Percentiles rank a stretch among this genome's conserved stretches.
These are phyloP conservation scores for Ischnura elegans DNA, from an alignment of 2,888 invertebrate species.

Conservation along the genomic window DNA sequence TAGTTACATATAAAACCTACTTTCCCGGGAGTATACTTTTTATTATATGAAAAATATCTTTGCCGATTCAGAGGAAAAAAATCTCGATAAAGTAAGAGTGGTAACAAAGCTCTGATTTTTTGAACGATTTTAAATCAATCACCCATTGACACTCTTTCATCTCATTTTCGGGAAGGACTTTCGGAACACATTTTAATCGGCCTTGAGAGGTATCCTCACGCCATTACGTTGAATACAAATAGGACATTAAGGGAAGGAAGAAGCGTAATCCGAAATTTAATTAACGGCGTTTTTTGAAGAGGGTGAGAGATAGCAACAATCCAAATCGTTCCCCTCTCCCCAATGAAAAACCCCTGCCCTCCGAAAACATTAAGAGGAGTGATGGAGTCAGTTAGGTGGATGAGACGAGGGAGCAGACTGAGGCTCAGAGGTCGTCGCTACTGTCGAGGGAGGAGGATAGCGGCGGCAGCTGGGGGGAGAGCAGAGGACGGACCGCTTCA, in stretches of 20 bases:
- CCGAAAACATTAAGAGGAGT: background rate
- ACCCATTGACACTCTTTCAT: too few species aligned
- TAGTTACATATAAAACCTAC: too few species aligned
- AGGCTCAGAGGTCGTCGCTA: background rate
- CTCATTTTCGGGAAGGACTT: too few species aligned
- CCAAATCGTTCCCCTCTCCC: background rate
- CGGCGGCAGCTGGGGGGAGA: too few species aligned
- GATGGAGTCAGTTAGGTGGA: background rate
- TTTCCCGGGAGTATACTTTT: too few species aligned
- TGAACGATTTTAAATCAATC: too few species aligned
- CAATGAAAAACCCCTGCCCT: background rate
- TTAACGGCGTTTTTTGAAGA: background rate
- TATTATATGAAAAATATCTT: too few species aligned
- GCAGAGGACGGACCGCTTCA: background rate
- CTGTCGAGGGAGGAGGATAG: background rate
- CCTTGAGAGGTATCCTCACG: background rate
- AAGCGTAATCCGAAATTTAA: background rate
- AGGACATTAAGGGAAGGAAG: background rate
- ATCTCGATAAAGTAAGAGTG: too few species aligned
- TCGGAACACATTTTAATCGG: too few species aligned
- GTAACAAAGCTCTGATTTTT: too few species aligned
- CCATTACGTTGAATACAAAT: background rate
- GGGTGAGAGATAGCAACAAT: too few species aligned
- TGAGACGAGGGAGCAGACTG: background rate
- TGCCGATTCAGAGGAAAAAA: too few species aligned